Conservation (phyloP, 2,113 vertebrate genomes). For the Psophia crepitans region DNA sequence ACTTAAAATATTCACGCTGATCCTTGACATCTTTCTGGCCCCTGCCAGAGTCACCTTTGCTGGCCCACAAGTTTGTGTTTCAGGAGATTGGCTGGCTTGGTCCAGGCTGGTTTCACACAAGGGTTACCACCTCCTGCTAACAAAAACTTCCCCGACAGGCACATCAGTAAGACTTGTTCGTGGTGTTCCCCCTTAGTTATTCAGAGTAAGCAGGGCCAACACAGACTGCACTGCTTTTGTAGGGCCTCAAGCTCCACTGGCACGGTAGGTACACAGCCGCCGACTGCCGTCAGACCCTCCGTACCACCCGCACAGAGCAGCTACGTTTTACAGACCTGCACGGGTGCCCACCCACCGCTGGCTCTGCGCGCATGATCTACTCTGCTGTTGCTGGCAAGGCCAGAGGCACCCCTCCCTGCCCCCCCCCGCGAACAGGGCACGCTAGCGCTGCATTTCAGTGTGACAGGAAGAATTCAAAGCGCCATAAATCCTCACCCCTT, state of each 20-base stretch:
- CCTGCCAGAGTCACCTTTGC: background rate
- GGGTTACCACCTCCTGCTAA: background rate
- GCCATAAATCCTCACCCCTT: background rate
- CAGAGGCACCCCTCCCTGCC: background rate
- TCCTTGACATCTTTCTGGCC: background rate
- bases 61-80: background rate
- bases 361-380: background rate
- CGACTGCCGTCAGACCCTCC: background rate
- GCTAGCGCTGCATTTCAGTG: background rate
- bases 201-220: background rate
- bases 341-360: background rate
- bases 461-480: background rate
- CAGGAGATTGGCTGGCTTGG: background rate
- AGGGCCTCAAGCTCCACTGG: background rate
- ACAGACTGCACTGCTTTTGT: background rate
- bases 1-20: background rate
- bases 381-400: background rate
- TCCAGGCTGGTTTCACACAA: background rate
- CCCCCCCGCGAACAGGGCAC: accelerated
- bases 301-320: background rate
- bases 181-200: background rate
- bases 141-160: background rate
- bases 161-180: background rate
- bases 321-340: background rate
- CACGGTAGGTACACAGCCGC: background rate